Conservation (phyloP, 2,888 invertebrate species). For the Stenodema calcarata region DNA sequence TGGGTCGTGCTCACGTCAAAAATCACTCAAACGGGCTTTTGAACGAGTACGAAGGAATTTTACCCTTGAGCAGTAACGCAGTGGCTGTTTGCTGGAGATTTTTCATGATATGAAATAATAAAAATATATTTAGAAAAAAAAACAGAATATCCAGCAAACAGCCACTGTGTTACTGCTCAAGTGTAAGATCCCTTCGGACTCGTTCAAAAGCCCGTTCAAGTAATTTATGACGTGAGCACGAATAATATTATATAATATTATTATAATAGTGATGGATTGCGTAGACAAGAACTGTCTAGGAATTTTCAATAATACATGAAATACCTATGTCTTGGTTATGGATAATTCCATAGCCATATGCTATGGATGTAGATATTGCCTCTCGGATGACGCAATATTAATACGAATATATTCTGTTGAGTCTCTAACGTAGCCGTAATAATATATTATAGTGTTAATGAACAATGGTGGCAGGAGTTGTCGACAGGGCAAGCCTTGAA, state of each 20-base stretch:
- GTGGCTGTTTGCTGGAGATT: neutral
- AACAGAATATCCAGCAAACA: neutral
- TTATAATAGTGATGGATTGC: no score
- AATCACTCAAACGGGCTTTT: neutral
- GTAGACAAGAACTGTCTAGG: no score
- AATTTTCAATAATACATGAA: no score
- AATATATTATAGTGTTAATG: neutral
- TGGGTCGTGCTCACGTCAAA: neutral
- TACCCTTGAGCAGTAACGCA: neutral
- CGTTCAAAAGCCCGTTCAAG: neutral
- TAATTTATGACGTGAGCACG: neutral
- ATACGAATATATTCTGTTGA: neutral
- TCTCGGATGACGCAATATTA: no score
- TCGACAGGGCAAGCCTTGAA: neutral
- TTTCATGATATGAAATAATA: no score
- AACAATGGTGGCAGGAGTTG: neutral
- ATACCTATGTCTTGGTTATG: no score
- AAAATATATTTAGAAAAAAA: no score
- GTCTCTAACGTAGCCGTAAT: neutral
- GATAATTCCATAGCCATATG: no score
- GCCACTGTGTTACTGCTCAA: neutral
- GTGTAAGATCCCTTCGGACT: neutral
- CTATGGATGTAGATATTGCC: no score
- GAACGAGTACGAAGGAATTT: neutral
- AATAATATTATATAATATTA: no score